Percentiles rank a stretch among this genome's conserved stretches.
Conservation (phyloP, 2,113 vertebrate species). For the Dendropsophus ebraccatus region DNA sequence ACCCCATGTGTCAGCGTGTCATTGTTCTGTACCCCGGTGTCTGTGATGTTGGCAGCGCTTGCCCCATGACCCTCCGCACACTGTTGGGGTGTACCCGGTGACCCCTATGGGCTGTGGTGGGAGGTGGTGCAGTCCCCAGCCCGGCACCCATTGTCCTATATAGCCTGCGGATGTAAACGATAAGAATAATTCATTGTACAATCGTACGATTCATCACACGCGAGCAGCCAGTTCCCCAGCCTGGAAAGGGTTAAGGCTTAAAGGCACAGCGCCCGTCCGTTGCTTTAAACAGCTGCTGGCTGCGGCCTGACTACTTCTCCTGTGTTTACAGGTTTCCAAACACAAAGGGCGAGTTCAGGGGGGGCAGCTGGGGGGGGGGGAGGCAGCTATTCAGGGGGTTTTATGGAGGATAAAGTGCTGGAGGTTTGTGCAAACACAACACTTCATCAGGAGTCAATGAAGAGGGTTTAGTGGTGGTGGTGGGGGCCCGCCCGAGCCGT, state of each 20-base stretch:
- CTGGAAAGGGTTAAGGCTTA: constrained; percentile 10
- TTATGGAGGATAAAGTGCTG: constrained; percentile 33
- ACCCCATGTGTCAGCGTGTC: too few species aligned
- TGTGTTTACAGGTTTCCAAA: constrained; percentile 51
- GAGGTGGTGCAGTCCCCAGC: too few species aligned
- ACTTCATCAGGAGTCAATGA: constrained; percentile 39
- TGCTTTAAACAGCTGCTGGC: constrained; percentile 5
- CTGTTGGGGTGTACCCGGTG: too few species aligned
- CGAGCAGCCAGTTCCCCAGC: too few species aligned
- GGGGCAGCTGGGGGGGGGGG: neutral
- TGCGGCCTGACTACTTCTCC: constrained; percentile 60
- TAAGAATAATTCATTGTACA: too few species aligned
- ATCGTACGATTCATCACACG: neutral
- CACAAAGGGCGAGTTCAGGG: constrained; percentile 49
- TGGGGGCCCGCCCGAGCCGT: neutral
- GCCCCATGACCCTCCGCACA: too few species aligned
- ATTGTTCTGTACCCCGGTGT: too few species aligned
- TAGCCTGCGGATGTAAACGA: too few species aligned
- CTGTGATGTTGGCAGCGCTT: too few species aligned
- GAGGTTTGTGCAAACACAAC: constrained; percentile 32
- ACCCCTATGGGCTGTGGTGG: too few species aligned
- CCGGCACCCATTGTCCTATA: too few species aligned
- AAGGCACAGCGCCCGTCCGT: neutral
- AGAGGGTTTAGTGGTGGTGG: neutral
- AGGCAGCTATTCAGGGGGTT: constrained; percentile 17